These are phyloP conservation scores for Palythoa grandis DNA, from an alignment of 92 coral and sea anemone species.

Conservation along the genomic window DNA sequence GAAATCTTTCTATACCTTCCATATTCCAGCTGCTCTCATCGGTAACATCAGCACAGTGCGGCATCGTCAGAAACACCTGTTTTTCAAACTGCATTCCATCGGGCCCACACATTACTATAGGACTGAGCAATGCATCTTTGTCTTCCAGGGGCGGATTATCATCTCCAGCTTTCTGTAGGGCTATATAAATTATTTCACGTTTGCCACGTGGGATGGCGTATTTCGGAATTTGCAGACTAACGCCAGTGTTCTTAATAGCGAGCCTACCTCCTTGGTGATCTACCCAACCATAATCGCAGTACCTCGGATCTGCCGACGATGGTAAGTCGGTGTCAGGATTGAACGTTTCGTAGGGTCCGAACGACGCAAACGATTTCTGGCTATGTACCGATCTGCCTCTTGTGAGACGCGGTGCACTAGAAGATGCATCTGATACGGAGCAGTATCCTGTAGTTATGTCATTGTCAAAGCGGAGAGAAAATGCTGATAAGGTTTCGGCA, in stretches of 20 bases:
- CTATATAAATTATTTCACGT: constrained; percentile 23
- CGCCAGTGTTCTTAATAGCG: constrained; percentile 25
- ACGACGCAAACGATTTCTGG: constrained; percentile 19
- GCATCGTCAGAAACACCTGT: constrained; percentile 30
- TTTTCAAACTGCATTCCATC: constrained; percentile 40
- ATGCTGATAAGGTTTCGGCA: not conserved
- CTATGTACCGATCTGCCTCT: not conserved
- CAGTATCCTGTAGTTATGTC: not conserved
- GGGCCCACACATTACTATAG: constrained; percentile 36
- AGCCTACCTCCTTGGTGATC: constrained; percentile 28
- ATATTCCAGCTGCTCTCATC: constrained; percentile 36
- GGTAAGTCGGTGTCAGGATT: constrained; percentile 10
- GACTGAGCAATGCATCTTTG: constrained; percentile 23
- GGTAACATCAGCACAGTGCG: constrained; percentile 41
- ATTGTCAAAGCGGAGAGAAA: not conserved
- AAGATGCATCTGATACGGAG: not conserved
- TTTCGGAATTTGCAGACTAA: constrained; percentile 8
- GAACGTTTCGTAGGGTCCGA: constrained; percentile 18
- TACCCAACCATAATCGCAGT: constrained; percentile 27
- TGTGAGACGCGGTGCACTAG: not conserved
- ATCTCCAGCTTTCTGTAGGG: constrained; percentile 13
- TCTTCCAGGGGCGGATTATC: constrained; percentile 12
- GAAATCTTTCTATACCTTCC: constrained; percentile 6
- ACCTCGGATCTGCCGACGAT: constrained; percentile 22
- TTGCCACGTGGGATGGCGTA: constrained; percentile 26